Percentiles rank a stretch among this genome's conserved stretches.
Conservation (phyloP, 2,888 invertebrate species). For the Bugulina stolonifera region DNA sequence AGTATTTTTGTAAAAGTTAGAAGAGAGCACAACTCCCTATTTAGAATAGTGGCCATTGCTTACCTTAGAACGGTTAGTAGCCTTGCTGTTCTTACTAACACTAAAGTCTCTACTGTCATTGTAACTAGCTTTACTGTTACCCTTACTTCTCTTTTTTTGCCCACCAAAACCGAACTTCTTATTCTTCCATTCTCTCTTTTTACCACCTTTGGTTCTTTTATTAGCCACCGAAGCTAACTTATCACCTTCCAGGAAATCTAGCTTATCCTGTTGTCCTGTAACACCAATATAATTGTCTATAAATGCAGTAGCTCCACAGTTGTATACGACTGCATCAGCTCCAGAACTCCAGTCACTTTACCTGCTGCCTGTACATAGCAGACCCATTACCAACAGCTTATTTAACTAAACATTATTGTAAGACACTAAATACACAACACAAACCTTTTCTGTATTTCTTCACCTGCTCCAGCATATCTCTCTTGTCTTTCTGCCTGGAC, state of each 20-base stretch:
- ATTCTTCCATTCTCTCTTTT: slow-evolving; percentile 61
- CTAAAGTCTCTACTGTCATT: slow-evolving; percentile 34
- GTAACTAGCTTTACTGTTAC: slow-evolving; percentile 73
- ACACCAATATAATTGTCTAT: background rate
- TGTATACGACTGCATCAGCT: too few relatives aligned
- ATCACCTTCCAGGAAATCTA: slow-evolving; percentile 43
- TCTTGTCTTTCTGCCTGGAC: slow-evolving; percentile 82
- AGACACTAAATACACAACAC: too few relatives aligned
- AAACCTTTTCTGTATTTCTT: slow-evolving; percentile 70
- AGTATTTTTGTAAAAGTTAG: too few relatives aligned
- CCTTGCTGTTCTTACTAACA: slow-evolving; percentile 28
- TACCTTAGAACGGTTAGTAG: too few relatives aligned
- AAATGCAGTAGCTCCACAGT: background rate
- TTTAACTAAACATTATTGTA: too few relatives aligned
- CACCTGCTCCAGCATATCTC: slow-evolving; percentile 81
- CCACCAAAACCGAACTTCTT: slow-evolving; percentile 91
- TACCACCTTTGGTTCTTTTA: background rate
- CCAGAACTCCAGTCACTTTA: too few relatives aligned
- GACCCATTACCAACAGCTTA: too few relatives aligned
- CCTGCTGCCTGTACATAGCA: too few relatives aligned
- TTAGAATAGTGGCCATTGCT: too few relatives aligned
- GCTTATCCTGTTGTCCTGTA: slow-evolving; percentile 43
- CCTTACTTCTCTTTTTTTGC: slow-evolving; percentile 81
- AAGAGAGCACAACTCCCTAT: too few relatives aligned
- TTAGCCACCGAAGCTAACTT: background rate